Percentiles rank a stretch among this genome's conserved stretches.
Evolutionary conservation across 37 sponge, comb jelly and placozoan species (phyloP).

Genomic region (Crambe crambe): DNA sequence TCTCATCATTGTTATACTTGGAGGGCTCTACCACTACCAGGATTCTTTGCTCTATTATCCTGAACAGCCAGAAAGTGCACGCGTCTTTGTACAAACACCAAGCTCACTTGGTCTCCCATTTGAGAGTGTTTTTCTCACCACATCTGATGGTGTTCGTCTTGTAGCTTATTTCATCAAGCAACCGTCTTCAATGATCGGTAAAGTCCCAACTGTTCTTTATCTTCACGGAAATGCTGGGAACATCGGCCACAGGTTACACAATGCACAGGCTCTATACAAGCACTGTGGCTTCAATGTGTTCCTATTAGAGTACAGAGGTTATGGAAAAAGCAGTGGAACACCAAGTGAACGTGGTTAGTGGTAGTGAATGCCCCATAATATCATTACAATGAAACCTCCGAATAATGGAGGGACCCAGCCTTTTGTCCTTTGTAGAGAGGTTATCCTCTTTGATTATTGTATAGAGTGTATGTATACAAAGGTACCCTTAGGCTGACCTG

Average conservation of each 20-base stretch:
- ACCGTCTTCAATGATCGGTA: slow-evolving; percentile 51
- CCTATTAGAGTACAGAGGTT: slow-evolving; percentile 96
- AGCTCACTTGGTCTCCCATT: slow-evolving; percentile 90
- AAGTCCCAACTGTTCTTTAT: slow-evolving; percentile 85
- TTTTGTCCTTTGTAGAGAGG: too few relatives aligned
- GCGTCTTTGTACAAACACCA: slow-evolving; percentile 95
- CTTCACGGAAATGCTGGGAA: slow-evolving; percentile 99
- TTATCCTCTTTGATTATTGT: too few relatives aligned
- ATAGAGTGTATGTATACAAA: too few relatives aligned
- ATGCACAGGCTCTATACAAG: slow-evolving; percentile 91
- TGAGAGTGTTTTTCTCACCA: slow-evolving; percentile 80
- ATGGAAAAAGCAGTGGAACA: slow-evolving; percentile 94
- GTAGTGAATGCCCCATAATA: neutral
- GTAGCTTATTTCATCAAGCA: slow-evolving; percentile 92
- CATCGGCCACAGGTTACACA: slow-evolving; percentile 96
- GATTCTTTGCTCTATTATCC: slow-evolving; percentile 97
- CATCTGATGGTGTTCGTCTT: slow-evolving; percentile 79
- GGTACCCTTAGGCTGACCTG: too few relatives aligned
- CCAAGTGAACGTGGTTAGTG: slow-evolving; percentile 88
- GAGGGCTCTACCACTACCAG: slow-evolving; percentile 96
- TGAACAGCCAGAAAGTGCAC: slow-evolving; percentile 92
- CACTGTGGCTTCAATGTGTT: slow-evolving; percentile 93
- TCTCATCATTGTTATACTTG: slow-evolving; percentile 79
- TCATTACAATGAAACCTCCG: neutral
- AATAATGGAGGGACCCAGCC: too few relatives aligned